These are phyloP conservation scores for Lethocerus indicus DNA, from an alignment of 1,140 invertebrate species.

Conservation along the genomic window DNA sequence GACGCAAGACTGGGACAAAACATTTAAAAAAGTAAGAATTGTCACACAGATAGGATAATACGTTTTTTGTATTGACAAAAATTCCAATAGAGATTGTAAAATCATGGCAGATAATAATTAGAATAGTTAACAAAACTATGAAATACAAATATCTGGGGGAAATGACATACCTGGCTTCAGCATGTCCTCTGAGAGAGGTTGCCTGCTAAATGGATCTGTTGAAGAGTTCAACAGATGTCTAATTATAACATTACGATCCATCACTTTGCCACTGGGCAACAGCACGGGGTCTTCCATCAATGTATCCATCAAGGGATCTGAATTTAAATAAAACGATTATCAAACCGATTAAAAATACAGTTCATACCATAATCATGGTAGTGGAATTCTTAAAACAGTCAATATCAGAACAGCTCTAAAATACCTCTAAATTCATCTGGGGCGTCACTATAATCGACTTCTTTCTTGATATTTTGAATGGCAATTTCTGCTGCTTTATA, in stretches of 20 bases:
- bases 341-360: neutral
- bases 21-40: neutral
- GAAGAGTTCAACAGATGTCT: slow-evolving; percentile 87
- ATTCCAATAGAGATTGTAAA: too few relatives aligned
- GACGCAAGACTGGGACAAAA: neutral
- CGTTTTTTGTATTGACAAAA: too few relatives aligned
- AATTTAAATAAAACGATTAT: slow-evolving; percentile 13
- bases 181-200: slow-evolving; percentile 79
- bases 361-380: neutral
- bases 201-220: slow-evolving; percentile 94
- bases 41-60: neutral
- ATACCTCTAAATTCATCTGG: slow-evolving; percentile 85
- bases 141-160: too few relatives aligned
- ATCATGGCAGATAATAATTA: too few relatives aligned
- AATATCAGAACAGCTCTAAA: neutral
- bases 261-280: slow-evolving; percentile 84
- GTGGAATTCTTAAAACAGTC: neutral
- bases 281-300: slow-evolving; percentile 92
- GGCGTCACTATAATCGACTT: slow-evolving; percentile 87
- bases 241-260: slow-evolving; percentile 88
- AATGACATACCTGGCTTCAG: slow-evolving; percentile 58
- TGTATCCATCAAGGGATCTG: slow-evolving; percentile 93
- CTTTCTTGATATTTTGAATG: slow-evolving; percentile 66
- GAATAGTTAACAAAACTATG: too few relatives aligned
- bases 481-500: slow-evolving; percentile 61